Base-by-base conservation (phyloP, 92 coral and sea anemone genomes). In the Parazoanthus atlanticus region DNA sequence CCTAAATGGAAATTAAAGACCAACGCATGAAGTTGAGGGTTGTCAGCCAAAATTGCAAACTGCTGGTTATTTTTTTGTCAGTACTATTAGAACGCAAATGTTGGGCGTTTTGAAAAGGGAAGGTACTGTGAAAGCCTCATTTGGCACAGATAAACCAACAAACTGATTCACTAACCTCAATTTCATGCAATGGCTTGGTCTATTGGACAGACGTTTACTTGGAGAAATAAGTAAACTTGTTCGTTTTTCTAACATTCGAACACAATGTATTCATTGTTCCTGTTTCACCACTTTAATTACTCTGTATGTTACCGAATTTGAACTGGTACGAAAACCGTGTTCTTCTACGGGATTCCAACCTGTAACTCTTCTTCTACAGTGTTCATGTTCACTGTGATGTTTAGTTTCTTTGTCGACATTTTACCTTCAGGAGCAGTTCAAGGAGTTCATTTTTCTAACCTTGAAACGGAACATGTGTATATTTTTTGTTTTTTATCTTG, bases 391-490 rank as follows among this genome's bases (percentile, higher is more conserved):
- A 74, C 79, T 74, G 43, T 74, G 47, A 74, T 74, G 46, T 74
- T 36, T 74, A 74, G 79, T 74, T 74, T 74, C 47, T 74, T 74
- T 34, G 33, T 36, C 46, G 41, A 74, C 28, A 74, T 74, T 74
- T 74, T 31, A 74, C 25, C 78, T 74, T 74, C 78, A 74, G 78
- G n/a, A 74, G 47, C 78, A 74, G 78, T 74, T n/a, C n/a, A n/a
- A n/a, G n/a, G n/a, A n/a, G n/a, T n/a, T n/a, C n/a, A n/a, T n/a
- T n/a, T 74, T 74, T 74, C 78, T 32, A 74, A 74, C 78, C n/a
- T 74, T 74, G 46, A 74, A 74, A 74, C 40, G 46, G 46, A 74
- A 74, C 78, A 32, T 74, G 40, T 33, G 41, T 74, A 34, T n/a
- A 74, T 67, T 67, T 67, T n/a, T 67, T 67, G 73, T 67, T 67